Evolutionary conservation across 1,140 invertebrate genomes (phyloP), one percentile per base, ranked within the genome.

Genomic region (Diplogasteroides magnus): DNA sequence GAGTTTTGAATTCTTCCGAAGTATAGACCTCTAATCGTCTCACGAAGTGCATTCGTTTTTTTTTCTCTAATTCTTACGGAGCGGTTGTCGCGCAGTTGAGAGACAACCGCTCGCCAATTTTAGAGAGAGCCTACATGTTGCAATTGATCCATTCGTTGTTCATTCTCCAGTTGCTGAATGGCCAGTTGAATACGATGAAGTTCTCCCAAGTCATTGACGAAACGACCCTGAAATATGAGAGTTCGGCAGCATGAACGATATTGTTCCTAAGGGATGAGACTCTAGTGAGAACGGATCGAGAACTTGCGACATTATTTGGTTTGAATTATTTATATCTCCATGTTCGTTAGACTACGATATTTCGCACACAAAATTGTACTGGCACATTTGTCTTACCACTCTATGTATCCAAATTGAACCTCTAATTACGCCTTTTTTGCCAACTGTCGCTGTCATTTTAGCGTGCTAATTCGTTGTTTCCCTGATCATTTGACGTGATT

Each of bases 141-240:
- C 37, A 80, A 57, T 58, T 82, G 79, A 25, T 82, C 78, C 25
- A 64, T 68, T 23, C 74, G 55, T 58, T 74, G 70, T 32, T 77
- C 73, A 14, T 73, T 59, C 57, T 82, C 78, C 31, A 80, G 61
- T 31, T 80, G 77, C 14, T 65, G 55, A 57, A 80, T 82, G 1
- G 76, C 72, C 61, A 76, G 19, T 69, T 80, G 79, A 23, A 78
- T 65, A n/a, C 80, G 71, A 61, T 80, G 78, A 11, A 80, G 61
- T 59, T 80, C 78, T 15, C 71, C 61, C 23, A 80, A 37, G 31
- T 80, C 79, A 60, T 82, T 81, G 15, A 81, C 75, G 57, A 81
- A 82, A n/a, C 80, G 68, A 48, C 37, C 37, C 37, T 48, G 19
- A 48, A 48, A n/a, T n/a, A n/a, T n/a, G n/a, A n/a, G n/a, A n/a